These are phyloP conservation scores for Hybognathus amarus DNA, from an alignment of 2,797 vertebrate species.

Conservation along the genomic window DNA sequence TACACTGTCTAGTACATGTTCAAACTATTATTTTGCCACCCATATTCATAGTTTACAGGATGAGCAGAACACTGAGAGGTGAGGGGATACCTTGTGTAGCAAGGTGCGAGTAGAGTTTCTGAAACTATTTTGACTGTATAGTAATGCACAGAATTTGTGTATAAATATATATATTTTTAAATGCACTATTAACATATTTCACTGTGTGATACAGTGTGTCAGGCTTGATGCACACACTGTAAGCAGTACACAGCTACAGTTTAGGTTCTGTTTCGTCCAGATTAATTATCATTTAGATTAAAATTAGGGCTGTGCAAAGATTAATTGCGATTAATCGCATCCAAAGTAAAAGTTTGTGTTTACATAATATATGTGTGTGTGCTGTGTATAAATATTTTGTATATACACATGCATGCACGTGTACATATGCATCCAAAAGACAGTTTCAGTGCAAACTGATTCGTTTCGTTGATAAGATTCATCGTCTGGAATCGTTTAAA, in stretches of 20 bases:
- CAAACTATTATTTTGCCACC: not conserved
- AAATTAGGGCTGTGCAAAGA: not conserved
- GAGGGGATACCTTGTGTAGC: not conserved
- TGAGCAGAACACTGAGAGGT: too few relatives aligned
- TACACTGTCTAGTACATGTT: not conserved
- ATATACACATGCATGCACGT: too few relatives aligned
- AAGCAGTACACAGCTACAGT: not conserved
- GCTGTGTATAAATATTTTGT: too few relatives aligned
- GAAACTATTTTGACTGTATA: not conserved
- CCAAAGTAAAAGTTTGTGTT: too few relatives aligned
- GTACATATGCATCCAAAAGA: too few relatives aligned
- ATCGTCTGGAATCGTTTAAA: too few relatives aligned
- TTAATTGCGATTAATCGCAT: too few relatives aligned
- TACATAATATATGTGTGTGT: too few relatives aligned
- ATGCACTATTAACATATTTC: not conserved
- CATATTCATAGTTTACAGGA: not conserved
- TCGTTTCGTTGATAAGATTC: too few relatives aligned
- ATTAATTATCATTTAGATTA: not conserved
- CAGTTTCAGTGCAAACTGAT: too few relatives aligned
- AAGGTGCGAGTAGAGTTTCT: not conserved
- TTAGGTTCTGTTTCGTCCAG: not conserved
- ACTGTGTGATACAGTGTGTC: not conserved
- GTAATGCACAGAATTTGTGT: not conserved
- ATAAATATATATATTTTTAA: not conserved
- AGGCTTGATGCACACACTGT: not conserved